Base-by-base conservation (phyloP, 2,888 invertebrate species). In the Gisinianus flammeolus region DNA sequence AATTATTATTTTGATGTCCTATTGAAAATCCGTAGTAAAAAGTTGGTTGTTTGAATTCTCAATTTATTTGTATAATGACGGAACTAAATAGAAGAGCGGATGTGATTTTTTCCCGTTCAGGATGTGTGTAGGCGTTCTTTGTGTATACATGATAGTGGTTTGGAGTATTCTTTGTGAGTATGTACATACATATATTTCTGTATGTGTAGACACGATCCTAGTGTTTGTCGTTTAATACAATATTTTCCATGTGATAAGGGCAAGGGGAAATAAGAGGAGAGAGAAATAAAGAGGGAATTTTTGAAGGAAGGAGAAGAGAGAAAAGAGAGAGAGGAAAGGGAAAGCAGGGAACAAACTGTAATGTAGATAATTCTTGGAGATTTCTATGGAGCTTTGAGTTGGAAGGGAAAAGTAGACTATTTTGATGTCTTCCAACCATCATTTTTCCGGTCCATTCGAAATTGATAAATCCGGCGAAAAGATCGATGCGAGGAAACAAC, bases 381-480 rank as follows among this genome's bases (percentile, higher is more conserved):
- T 80, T 72, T 77, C 73, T 76, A 73, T 71, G 78, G 79, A 71
- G 80, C 77, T 78, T 79, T 35, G 35, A 68, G n/a, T 19, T 12
- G 56, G 28, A 58, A 22, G 35, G 62, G 35, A 19, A 24, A 2
- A 16, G 56, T 52, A 73, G 75, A 75, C 78, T 78, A 77, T 70
- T 78, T 78, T 78, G 71, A 79, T 71, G 73, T 75, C 77, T 73
- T 78, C 78, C 74, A 70, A 78, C 79, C 80, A 79, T 83, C 81
- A 81, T 81, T 82, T 82, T 83, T 83, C 82, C 83, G 82, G 80
- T 82, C 80, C 77, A 81, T 16, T 76, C 79, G 81, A 82, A 83
- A 83, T 83, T 83, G 83, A 83, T 83, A 83, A 83, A 83, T 83
- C 82, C 83, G 81, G 81, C 71, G 78, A 71, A 79, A 76, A 77